These are phyloP conservation scores for Ochotona princeps DNA, from an alignment of 2,113 vertebrate species.

Conservation along the genomic window DNA sequence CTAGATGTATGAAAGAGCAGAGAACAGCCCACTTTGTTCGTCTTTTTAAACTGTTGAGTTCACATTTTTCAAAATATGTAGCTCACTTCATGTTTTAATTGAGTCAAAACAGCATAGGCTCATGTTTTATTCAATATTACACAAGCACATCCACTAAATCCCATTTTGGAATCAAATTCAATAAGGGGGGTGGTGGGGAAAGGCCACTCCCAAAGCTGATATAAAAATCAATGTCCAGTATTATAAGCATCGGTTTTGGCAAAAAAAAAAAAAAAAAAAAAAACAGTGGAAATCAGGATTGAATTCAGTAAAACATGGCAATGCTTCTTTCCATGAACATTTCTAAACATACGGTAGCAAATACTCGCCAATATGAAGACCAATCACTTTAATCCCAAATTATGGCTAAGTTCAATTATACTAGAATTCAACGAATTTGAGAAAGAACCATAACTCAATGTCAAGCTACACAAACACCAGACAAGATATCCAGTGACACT, in stretches of 20 bases:
- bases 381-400: background rate
- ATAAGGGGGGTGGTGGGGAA: background rate
- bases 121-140: background rate
- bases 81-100: slow-evolving; percentile 46
- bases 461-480: background rate
- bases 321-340: background rate
- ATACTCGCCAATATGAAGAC: background rate
- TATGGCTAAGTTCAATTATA: background rate
- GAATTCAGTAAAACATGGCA: slow-evolving; percentile 18
- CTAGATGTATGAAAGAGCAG: slow-evolving; percentile 13
- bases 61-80: slow-evolving; percentile 35
- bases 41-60: slow-evolving; percentile 21
- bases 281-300: background rate
- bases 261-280: slow-evolving; percentile 40
- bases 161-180: slow-evolving; percentile 24
- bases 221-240: background rate
- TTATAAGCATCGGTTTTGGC: background rate
- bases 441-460: background rate
- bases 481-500: background rate
- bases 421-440: background rate
- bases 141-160: background rate
- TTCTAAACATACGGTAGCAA: slow-evolving; percentile 34
- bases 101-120: slow-evolving; percentile 27
- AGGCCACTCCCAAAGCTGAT: slow-evolving; percentile 4
- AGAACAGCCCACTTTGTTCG: slow-evolving; percentile 37